phyloP scores from a whole-genome alignment of 2,888 invertebrate genomes.

The Eilema sororculum region DNA sequence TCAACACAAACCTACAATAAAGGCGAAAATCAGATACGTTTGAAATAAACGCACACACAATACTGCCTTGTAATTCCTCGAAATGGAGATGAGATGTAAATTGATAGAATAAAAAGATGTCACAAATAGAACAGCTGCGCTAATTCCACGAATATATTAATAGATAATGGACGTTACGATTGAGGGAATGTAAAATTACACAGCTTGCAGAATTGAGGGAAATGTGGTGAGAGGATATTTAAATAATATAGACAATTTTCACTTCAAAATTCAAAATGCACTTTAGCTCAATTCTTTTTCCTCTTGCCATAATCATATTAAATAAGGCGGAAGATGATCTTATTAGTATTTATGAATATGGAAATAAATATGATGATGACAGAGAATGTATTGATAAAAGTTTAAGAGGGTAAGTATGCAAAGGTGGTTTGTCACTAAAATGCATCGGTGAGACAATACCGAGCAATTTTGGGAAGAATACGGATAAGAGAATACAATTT shows the following conservation, averaged over 20 bases:
- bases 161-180: constrained; percentile 14
- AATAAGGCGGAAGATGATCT: neutral
- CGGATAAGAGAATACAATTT: too few relatives aligned
- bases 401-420: neutral
- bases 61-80: constrained; percentile 19
- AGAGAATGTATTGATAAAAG: neutral
- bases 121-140: constrained; percentile 24
- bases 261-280: neutral
- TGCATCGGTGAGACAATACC: too few relatives aligned
- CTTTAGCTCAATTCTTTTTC: neutral
- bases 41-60: constrained; percentile 12
- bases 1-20: neutral
- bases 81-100: constrained; percentile 25
- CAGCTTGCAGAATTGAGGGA: constrained; percentile 5
- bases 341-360: neutral
- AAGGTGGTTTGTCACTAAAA: too few relatives aligned
- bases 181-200: constrained; percentile 9
- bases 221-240: constrained; percentile 1
- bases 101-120: constrained; percentile 26
- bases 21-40: constrained; percentile 9
- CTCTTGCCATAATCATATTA: neutral
- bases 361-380: neutral
- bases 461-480: too few relatives aligned
- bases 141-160: constrained; percentile 20
- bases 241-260: constrained; percentile 4